Evolutionary conservation across 2,113 vertebrate species (phyloP).

Genomic region (Pithys albifrons): DNA sequence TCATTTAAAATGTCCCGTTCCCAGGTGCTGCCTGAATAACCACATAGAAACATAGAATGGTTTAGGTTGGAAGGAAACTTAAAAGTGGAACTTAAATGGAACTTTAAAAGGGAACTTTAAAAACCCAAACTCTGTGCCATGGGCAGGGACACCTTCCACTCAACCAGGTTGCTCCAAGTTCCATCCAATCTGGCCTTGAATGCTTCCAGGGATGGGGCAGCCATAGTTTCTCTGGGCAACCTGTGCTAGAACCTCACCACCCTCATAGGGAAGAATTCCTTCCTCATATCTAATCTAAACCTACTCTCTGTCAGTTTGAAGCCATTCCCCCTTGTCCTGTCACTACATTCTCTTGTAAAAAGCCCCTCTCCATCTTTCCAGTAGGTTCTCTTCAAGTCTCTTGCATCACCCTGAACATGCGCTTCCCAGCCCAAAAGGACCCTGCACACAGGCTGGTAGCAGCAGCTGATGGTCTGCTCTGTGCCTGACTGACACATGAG

Average conservation of each 20-base stretch:
- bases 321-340: background rate
- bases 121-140: background rate
- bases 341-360: background rate
- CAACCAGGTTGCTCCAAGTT: accelerated
- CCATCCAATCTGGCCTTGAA: accelerated
- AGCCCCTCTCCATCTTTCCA: background rate
- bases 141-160: background rate
- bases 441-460: accelerated
- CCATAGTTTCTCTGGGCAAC: background rate
- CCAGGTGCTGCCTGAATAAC: background rate
- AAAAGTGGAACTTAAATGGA: background rate
- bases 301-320: background rate
- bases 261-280: background rate
- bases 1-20: background rate
- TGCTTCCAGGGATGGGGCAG: background rate
- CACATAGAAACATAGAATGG: background rate
- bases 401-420: background rate
- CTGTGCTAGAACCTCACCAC: background rate
- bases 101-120: no score
- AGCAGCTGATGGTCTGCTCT: background rate
- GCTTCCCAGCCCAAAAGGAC: background rate
- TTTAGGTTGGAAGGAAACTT: background rate
- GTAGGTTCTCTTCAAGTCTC: background rate
- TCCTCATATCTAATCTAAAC: background rate
- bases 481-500: background rate